A percentile compares a stretch with the other conserved stretches of the same genome.
These are phyloP conservation scores for Cliona cf. orientalis DNA, from an alignment of 37 sponge, comb jelly and placozoan genomes.

Conservation along the genomic window DNA sequence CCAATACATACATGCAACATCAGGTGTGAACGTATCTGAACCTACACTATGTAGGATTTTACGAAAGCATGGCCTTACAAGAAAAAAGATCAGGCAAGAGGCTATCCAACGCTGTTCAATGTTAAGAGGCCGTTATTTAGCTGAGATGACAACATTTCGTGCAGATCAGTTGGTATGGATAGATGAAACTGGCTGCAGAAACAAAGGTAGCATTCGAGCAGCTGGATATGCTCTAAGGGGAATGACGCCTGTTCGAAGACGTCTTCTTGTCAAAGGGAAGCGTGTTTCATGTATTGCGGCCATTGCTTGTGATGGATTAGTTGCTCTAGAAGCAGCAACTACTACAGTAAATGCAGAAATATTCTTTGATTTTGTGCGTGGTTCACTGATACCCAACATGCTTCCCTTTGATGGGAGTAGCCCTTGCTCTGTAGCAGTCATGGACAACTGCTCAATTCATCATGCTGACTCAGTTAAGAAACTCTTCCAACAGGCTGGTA, in stretches of 20 bases:
- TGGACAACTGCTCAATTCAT: conserved; percentile 15
- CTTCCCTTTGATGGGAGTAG: conserved; percentile 17
- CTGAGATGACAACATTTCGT: conserved; percentile 14
- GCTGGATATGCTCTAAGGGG: conserved; percentile 33
- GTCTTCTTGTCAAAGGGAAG: conserved; percentile 2
- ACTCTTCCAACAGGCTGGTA: background rate
- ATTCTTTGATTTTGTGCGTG: conserved; percentile 4
- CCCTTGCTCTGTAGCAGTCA: conserved; percentile 1
- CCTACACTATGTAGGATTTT: conserved; percentile 22
- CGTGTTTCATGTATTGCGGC: conserved; percentile 6
- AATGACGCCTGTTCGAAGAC: background rate
- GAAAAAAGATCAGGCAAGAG: conserved; percentile 8
- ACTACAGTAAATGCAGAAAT: conserved; percentile 5
- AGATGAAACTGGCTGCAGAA: conserved; percentile 38
- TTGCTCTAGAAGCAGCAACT: background rate
- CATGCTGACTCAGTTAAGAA: conserved; percentile 1
- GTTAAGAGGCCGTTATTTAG: background rate
- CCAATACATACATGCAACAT: background rate
- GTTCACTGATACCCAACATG: background rate
- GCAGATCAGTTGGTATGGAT: conserved; percentile 11
- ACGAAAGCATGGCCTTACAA: background rate
- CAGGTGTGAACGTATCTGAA: background rate
- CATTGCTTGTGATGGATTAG: background rate
- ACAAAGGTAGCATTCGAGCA: conserved; percentile 12
- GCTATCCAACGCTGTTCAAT: conserved; percentile 6